Conservation (phyloP, 1,140 invertebrate species). For the Mylabris phalerata region DNA sequence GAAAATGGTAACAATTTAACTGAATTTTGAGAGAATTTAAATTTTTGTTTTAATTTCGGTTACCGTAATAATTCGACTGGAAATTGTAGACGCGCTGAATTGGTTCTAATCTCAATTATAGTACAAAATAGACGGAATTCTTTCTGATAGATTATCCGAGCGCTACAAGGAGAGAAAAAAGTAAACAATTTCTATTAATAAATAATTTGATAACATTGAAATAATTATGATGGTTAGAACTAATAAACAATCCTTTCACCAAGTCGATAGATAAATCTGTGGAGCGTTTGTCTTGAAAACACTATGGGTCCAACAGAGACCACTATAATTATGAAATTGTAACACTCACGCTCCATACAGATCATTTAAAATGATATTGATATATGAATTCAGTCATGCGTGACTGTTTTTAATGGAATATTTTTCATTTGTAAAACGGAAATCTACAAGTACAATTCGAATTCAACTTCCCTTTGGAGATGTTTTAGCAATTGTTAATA, state of each 20-base stretch:
- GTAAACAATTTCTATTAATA: background rate
- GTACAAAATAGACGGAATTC: too few species aligned
- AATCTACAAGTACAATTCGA: too few species aligned
- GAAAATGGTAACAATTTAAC: too few species aligned
- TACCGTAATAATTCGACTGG: too few species aligned
- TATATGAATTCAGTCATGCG: conserved; percentile 9
- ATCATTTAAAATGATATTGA: conserved; percentile 13
- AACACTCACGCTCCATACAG: conserved; percentile 7
- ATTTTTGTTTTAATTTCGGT: too few species aligned
- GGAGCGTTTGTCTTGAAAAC: conserved; percentile 2
- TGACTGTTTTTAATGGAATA: conserved; percentile 10
- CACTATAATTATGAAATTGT: conserved; percentile 15
- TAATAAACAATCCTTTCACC: conserved; percentile 9
- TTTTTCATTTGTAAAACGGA: conserved; percentile 8
- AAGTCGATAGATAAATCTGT: conserved; percentile 9
- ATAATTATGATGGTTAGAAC: conserved; percentile 1
- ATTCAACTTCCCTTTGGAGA: too few species aligned
- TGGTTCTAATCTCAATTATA: too few species aligned
- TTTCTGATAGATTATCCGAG: too few species aligned
- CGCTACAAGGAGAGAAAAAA: background rate
- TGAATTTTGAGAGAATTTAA: too few species aligned
- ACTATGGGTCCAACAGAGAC: conserved; percentile 3
- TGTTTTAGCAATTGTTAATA: too few species aligned
- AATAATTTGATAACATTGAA: conserved; percentile 3
- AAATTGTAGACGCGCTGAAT: too few species aligned